Evolutionary conservation across 2,797 vertebrate species (phyloP).

Genomic region (Poecilia gillii): DNA sequence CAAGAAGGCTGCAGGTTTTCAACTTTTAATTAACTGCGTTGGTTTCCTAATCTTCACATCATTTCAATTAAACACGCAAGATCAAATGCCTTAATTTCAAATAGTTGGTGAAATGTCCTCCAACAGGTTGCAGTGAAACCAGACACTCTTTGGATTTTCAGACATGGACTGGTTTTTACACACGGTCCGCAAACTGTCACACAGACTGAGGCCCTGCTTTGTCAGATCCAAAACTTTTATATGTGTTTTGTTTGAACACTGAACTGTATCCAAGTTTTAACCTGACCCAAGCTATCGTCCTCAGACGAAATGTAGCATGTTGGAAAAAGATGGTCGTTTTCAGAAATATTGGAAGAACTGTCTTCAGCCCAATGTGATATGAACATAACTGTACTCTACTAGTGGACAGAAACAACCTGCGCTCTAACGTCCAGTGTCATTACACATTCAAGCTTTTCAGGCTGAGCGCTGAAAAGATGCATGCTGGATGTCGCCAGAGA

Average conservation of each 20-base stretch:
- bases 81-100: not conserved
- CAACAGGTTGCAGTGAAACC: not conserved
- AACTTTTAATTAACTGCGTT: too few relatives aligned
- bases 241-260: not conserved
- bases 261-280: not conserved
- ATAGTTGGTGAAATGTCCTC: not conserved
- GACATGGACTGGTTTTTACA: not conserved
- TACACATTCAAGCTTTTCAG: not conserved
- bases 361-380: not conserved
- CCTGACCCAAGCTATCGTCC: not conserved
- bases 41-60: too few relatives aligned
- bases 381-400: not conserved
- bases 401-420: not conserved
- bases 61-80: too few relatives aligned
- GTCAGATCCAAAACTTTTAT: not conserved
- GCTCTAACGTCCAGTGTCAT: not conserved
- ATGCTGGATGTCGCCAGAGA: not conserved
- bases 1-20: too few relatives aligned
- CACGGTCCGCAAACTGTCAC: not conserved
- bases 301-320: not conserved
- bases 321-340: not conserved
- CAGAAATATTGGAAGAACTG: not conserved
- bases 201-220: not conserved
- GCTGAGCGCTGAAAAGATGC: not conserved
- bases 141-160: not conserved